These are phyloP conservation scores for Glossophaga mutica DNA, from an alignment of 2,797 vertebrate genomes.

Conservation along the genomic window DNA sequence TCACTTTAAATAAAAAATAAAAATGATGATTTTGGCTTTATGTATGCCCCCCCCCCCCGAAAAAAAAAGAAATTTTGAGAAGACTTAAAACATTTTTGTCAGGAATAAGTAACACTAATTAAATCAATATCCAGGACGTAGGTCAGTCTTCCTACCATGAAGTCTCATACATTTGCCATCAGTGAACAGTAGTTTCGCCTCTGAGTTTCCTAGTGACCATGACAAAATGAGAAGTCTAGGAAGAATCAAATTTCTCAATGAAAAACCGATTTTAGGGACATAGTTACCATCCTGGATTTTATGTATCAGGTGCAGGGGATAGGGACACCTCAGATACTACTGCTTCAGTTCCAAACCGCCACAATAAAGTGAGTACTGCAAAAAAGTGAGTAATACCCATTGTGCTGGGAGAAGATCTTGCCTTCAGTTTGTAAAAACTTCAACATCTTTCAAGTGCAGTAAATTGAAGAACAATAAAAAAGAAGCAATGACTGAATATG, in stretches of 20 bases:
- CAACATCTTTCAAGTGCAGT: neutral
- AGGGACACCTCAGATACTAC: neutral
- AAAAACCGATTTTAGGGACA: neutral
- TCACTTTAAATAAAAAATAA: neutral
- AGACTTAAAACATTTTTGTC: neutral
- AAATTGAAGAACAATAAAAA: neutral
- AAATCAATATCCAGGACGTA: neutral
- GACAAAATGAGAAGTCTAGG: neutral
- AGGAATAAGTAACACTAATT: neutral
- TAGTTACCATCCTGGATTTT: neutral
- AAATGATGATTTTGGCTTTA: neutral
- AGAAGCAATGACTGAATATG: neutral
- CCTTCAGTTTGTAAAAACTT: neutral
- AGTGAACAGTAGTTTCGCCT: neutral
- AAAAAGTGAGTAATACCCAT: neutral
- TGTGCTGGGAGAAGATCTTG: neutral
- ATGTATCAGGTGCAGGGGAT: neutral
- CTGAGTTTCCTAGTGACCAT: neutral
- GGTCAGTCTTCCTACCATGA: neutral
- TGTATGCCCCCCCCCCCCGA: fast-evolving
- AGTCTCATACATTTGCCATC: neutral
- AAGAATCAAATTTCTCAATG: neutral
- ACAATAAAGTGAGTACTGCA: neutral
- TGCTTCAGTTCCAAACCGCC: neutral
- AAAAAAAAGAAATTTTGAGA: neutral